Evolutionary conservation across 2,888 invertebrate species (phyloP), one percentile per base, ranked within the genome.

Genomic region (Psylliodes chrysocephalus): DNA sequence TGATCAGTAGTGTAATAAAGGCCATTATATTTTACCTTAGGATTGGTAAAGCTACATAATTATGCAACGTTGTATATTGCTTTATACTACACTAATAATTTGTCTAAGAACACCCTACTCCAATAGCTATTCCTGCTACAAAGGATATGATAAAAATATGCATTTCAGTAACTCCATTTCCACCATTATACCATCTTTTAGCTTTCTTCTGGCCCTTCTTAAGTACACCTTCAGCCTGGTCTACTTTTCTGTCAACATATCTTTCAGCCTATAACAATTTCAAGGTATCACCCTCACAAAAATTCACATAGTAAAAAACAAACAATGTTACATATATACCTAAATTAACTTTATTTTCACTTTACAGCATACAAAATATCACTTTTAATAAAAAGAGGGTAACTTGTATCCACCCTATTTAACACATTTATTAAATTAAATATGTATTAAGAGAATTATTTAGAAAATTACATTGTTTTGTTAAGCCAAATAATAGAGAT

Each of bases 71-170:
- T 22, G n/a, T n/a, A 33, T 38, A 38, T 12, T 38, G 38, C 38
- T 38, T 4, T 38, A 38, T 10, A 38, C 38, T 38, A 15, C 38
- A 38, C 10, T 38, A 14, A 12, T 4, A 38, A 15, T 14, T 2
- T 12, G 12, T 19, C 5, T 77, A 81, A 33, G 81, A 77, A 46
- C 78, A 77, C 47, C 77, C 81, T 66, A 89, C 81, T 61, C 94
- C 94, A 76, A 94, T 78, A 60, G 92, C 91, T 77, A 93, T 81
- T 56, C 94, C 94, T 72, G 90, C 92, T 70, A 89, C 86, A 82
- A 93, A 94, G n/a, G 92, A 91, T 56, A 90, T 87, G 70, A 92
- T 75, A 81, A 94, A 94, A 68, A 94, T 87, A 75, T 94, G 93
- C 46, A 92, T 86, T 83, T 93, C 92, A 71, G 90, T 90, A 51